Percentiles rank a stretch among this genome's conserved stretches.
Evolutionary conservation across 2,797 vertebrate genomes (phyloP).

Genomic region (Staurois parvus): DNA sequence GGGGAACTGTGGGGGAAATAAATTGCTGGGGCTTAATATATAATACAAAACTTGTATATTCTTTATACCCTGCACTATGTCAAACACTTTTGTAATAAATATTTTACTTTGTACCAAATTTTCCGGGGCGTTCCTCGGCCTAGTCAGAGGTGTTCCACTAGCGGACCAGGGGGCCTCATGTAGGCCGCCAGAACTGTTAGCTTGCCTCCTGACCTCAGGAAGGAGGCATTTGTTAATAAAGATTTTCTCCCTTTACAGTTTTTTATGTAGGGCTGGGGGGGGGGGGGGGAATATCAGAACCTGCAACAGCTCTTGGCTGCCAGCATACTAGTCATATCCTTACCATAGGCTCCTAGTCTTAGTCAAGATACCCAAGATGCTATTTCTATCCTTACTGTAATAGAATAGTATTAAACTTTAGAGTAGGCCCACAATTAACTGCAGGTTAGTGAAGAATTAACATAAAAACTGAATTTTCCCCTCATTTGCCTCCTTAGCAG

Average conservation of each 20-base stretch:
- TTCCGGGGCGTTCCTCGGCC: not conserved
- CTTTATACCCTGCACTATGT: not conserved
- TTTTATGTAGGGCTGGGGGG: not conserved
- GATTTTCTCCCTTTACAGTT: not conserved
- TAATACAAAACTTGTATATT: not conserved
- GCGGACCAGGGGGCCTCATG: not conserved
- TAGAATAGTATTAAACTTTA: too few species aligned
- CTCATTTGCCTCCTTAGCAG: too few species aligned
- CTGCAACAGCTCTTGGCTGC: too few species aligned
- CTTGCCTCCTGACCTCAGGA: not conserved
- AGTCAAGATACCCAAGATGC: not conserved
- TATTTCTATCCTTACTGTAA: not conserved
- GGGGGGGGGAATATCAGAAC: too few species aligned
- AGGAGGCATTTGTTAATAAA: not conserved
- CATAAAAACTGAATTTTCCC: too few species aligned
- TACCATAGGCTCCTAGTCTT: not conserved
- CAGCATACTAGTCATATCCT: not conserved
- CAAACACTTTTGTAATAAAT: not conserved
- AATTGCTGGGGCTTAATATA: constrained; percentile 32
- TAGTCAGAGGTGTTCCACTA: not conserved
- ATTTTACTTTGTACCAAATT: not conserved
- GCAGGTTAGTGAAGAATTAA: too few species aligned
- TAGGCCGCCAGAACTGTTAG: not conserved
- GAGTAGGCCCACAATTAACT: too few species aligned
- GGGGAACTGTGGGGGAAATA: not conserved